Conservation (phyloP, 2,888 invertebrate genomes). For the Choreutis nemorana region DNA sequence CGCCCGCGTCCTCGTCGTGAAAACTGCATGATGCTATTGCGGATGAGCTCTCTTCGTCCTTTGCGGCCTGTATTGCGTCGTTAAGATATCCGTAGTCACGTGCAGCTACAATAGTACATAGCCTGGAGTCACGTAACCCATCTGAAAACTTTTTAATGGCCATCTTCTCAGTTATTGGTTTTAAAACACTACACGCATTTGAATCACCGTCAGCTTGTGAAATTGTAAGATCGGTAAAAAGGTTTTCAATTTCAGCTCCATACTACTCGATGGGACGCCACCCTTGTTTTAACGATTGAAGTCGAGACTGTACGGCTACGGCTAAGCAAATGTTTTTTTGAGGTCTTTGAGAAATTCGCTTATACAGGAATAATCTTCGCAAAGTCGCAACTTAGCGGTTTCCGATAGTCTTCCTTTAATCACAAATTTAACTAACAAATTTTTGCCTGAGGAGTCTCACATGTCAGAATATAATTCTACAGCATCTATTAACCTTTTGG, state of each 20-base stretch:
- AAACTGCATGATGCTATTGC: too few relatives aligned
- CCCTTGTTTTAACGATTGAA: neutral
- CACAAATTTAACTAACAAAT: too few relatives aligned
- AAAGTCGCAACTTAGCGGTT: too few relatives aligned
- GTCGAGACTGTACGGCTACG: neutral
- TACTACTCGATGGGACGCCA: neutral
- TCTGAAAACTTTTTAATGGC: neutral
- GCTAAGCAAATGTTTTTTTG: too few relatives aligned
- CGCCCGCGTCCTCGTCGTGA: too few relatives aligned
- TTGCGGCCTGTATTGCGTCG: too few relatives aligned
- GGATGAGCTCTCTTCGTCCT: neutral
- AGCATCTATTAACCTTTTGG: too few relatives aligned
- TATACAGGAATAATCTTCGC: too few relatives aligned
- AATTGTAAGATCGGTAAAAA: neutral
- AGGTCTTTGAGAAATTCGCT: too few relatives aligned
- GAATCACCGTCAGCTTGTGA: neutral
- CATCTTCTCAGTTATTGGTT: neutral
- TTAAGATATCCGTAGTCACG: neutral
- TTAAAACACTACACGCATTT: neutral
- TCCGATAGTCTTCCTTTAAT: too few relatives aligned
- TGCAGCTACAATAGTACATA: neutral
- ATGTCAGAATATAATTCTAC: too few relatives aligned
- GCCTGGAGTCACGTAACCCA: neutral
- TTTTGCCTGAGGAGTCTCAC: too few relatives aligned
- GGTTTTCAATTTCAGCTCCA: neutral